Base-by-base conservation (phyloP, 2,888 invertebrate genomes). In the Agrypnus murinus region DNA sequence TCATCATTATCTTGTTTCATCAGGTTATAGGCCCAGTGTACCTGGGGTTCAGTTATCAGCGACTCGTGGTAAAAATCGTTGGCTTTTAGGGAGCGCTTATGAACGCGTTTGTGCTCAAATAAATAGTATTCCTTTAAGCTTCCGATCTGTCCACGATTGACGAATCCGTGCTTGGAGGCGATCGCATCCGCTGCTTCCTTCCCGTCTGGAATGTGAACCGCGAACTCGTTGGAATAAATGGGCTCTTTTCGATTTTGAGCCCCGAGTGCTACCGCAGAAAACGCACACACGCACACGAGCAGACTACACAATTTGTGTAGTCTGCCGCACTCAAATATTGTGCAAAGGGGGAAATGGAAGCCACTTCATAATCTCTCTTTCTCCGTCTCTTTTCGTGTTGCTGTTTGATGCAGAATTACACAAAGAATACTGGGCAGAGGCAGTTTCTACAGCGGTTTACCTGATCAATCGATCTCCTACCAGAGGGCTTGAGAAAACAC, bases 351-450 rank as follows among this genome's bases (percentile, higher is more conserved):
- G 87, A 87, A 48, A 87, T 82, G 71, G 90, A 88, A 65, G 90
- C 86, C 81, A 86, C 85, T 59, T 87, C 88, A 82, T 91, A 94
- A 87, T 96, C 98, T 50, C 99, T 90, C 87, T 99, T 99, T 76
- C 91, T 91, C 73, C 99, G 90, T 70, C 90, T 90, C 86, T 92
- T 94, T 82, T 95, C 95, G 76, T 93, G 92, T 85, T 99, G 99
- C 83, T 99, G 99, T 84, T 98, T 95, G 80, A 95, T 93, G 98
- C 98, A 99, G 82, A n/a, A n/a, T n/a, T n/a, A n/a, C n/a, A n/a
- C n/a, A n/a, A n/a, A n/a, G n/a, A n/a, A n/a, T n/a, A n/a, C n/a
- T n/a, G n/a, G n/a, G n/a, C n/a, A n/a, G n/a, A n/a, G n/a, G n/a
- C n/a, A n/a, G n/a, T n/a, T n/a, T n/a, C n/a, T n/a, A n/a, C n/a